Evolutionary conservation across 2,797 vertebrate species (phyloP).

Genomic region (Halcyon badia): DNA sequence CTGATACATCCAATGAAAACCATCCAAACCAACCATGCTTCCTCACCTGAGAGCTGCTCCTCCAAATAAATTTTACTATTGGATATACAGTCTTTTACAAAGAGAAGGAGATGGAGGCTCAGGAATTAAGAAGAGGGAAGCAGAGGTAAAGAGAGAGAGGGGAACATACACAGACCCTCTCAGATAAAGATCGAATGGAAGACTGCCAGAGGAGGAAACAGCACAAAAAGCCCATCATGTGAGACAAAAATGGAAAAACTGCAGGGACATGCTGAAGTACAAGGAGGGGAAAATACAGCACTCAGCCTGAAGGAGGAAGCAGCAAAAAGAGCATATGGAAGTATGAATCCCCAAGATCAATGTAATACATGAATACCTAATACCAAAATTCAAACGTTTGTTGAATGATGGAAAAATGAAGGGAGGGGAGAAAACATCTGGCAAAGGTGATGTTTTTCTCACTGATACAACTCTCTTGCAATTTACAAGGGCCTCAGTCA

Average conservation of each 20-base stretch:
- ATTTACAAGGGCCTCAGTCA: neutral
- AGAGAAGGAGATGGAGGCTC: neutral
- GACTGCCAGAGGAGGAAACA: neutral
- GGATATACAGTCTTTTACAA: neutral
- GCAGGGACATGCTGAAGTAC: neutral
- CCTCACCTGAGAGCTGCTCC: neutral
- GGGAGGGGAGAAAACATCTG: too few relatives aligned
- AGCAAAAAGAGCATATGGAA: neutral
- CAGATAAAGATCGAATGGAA: fast-evolving
- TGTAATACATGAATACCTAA: neutral
- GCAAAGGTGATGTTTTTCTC: neutral
- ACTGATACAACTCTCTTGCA: neutral
- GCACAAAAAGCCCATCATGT: neutral
- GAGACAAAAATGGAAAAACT: neutral
- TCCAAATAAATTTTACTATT: neutral
- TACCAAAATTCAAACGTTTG: neutral
- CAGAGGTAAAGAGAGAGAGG: neutral
- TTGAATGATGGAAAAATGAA: neutral
- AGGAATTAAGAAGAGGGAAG: neutral
- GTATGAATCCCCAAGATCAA: neutral
- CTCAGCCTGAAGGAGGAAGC: neutral
- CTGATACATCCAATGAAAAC: neutral
- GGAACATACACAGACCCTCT: neutral
- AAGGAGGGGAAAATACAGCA: neutral
- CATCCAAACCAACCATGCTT: neutral